A percentile compares a stretch with the other conserved stretches of the same genome.
Conservation (phyloP, 2,113 vertebrate species). For the Scytalopus superciliaris region DNA sequence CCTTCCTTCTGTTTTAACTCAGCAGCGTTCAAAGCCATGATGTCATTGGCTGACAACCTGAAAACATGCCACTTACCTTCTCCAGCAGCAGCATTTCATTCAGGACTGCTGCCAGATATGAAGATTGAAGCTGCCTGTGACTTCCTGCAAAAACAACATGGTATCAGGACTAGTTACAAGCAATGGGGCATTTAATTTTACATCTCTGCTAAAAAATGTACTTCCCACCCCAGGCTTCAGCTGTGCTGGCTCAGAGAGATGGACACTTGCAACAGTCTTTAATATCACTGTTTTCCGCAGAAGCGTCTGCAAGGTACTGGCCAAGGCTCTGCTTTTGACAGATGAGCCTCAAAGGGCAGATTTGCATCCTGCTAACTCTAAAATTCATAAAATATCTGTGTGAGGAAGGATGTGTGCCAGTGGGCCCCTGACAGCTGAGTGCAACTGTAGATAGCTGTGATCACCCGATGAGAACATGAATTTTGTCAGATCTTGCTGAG, state of each 20-base stretch:
- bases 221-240: not conserved
- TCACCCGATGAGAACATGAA: not conserved
- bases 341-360: not conserved
- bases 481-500: conserved; percentile 22
- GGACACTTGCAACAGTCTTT: not conserved
- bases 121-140: not conserved
- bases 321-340: not conserved
- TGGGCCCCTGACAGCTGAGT: not conserved
- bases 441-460: not conserved
- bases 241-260: not conserved
- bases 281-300: not conserved
- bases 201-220: not conserved
- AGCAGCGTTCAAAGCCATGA: not conserved
- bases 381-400: not conserved
- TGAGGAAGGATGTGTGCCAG: not conserved
- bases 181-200: not conserved
- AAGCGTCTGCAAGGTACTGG: not conserved
- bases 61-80: not conserved
- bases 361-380: not conserved
- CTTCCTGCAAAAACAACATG: not conserved
- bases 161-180: not conserved
- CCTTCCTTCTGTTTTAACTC: not conserved
- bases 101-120: not conserved
- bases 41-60: not conserved
- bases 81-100: not conserved